Percentiles rank a stretch among this genome's conserved stretches.
Conservation (phyloP, 2,113 vertebrate species). For the Prolemur simus region DNA sequence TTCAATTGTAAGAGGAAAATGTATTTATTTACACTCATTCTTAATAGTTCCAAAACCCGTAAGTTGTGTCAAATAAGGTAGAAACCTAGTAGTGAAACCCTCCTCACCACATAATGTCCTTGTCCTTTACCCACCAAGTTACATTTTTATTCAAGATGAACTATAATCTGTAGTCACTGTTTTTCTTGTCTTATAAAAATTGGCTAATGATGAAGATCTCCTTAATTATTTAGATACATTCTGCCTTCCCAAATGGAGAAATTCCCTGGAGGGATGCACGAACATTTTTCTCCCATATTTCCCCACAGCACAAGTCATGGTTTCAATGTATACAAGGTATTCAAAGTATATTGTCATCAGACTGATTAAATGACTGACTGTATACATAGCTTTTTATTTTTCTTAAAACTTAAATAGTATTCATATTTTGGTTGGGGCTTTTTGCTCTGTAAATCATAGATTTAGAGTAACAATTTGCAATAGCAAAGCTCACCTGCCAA, state of each 20-base stretch:
- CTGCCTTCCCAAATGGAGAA: neutral
- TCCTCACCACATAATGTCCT: neutral
- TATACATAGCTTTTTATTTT: neutral
- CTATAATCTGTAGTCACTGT: neutral
- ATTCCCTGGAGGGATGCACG: neutral
- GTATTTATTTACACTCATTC: neutral
- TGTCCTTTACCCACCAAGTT: neutral
- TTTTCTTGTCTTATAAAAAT: neutral
- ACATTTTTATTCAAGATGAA: neutral
- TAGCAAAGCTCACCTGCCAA: slow-evolving; percentile 65
- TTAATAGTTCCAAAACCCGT: neutral
- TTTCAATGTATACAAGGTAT: neutral
- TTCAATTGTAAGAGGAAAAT: neutral
- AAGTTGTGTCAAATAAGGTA: neutral
- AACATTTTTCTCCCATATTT: neutral
- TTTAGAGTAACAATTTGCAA: slow-evolving; percentile 62
- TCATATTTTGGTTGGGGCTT: slow-evolving; percentile 62
- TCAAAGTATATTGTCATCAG: slow-evolving; percentile 11
- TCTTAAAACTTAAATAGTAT: slow-evolving; percentile 32
- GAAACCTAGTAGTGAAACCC: neutral
- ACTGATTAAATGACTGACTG: slow-evolving; percentile 45
- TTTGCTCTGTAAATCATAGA: slow-evolving; percentile 54
- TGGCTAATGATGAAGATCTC: neutral
- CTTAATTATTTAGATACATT: neutral
- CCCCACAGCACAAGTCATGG: neutral